These are phyloP conservation scores for Andrena bicolor DNA, from an alignment of 2,888 invertebrate species.

Conservation along the genomic window DNA sequence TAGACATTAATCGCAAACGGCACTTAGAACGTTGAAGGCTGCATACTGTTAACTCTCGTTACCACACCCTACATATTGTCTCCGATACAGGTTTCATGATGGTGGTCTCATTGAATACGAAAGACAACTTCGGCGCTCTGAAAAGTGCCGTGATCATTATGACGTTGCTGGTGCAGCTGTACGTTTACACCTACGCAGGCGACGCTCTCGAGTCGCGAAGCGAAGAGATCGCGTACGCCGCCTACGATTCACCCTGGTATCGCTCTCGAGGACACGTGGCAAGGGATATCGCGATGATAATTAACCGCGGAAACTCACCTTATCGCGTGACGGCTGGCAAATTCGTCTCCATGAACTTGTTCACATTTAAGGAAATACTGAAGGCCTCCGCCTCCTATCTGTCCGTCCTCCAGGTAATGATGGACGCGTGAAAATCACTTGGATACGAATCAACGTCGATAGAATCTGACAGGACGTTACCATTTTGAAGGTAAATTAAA, in stretches of 20 bases:
- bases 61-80: neutral
- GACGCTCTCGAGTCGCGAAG: constrained; percentile 71
- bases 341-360: constrained; percentile 75
- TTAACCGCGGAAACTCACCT: constrained; percentile 66
- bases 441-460: neutral
- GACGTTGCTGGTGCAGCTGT: constrained; percentile 74
- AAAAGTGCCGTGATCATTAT: constrained; percentile 70
- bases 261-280: constrained; percentile 54
- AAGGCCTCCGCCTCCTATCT: constrained; percentile 75
- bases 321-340: constrained; percentile 76
- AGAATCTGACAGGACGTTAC: neutral
- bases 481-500: constrained; percentile 6
- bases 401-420: constrained; percentile 75
- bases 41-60: neutral
- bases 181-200: constrained; percentile 76
- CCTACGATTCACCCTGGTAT: constrained; percentile 73
- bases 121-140: constrained; percentile 64
- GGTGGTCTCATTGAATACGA: constrained; percentile 67
- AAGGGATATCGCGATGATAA: constrained; percentile 68
- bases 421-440: constrained; percentile 60
- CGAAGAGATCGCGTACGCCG: constrained; percentile 62
- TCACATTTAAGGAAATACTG: constrained; percentile 76
- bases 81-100: constrained; percentile 40
- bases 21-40: neutral
- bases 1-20: neutral